A percentile compares a stretch with the other conserved stretches of the same genome.
These are phyloP conservation scores for Leptopilina myrica DNA, from an alignment of 2,888 invertebrate genomes.

Conservation along the genomic window DNA sequence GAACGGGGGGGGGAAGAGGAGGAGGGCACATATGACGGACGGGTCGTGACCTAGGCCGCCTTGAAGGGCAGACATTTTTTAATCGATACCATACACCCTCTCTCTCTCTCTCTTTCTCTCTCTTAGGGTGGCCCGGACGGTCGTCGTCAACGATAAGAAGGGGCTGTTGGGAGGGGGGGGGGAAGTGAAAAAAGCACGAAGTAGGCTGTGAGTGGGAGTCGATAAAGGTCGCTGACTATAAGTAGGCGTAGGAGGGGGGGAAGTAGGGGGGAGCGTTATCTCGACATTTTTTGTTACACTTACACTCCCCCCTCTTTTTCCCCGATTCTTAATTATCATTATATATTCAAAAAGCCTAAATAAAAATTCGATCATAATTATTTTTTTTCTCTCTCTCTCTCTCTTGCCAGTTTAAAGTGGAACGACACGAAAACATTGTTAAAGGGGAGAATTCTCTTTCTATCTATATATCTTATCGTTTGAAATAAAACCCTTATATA, in stretches of 20 bases:
- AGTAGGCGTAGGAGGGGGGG: conserved; percentile 45
- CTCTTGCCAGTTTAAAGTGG: conserved; percentile 69
- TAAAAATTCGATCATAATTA: conserved; percentile 62
- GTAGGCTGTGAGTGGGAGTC: conserved; percentile 46
- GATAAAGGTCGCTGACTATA: conserved; percentile 62
- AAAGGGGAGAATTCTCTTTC: conserved; percentile 67
- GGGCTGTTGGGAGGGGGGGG: conserved; percentile 43
- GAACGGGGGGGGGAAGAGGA: conserved; percentile 40
- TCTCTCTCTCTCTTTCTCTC: conserved; percentile 45
- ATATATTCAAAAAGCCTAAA: conserved; percentile 66
- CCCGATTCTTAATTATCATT: conserved; percentile 31
- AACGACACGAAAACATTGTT: conserved; percentile 74
- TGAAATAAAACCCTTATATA: background rate
- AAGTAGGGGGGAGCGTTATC: conserved; percentile 49
- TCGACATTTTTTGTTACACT: background rate
- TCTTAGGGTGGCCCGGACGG: conserved; percentile 53
- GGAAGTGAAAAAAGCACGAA: background rate
- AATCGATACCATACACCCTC: conserved; percentile 74
- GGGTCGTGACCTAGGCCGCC: conserved; percentile 76
- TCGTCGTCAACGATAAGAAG: conserved; percentile 48
- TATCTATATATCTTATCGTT: conserved; percentile 26
- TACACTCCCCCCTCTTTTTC: background rate
- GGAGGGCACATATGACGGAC: conserved; percentile 67
- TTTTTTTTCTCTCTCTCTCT: conserved; percentile 37
- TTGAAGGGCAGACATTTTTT: conserved; percentile 77